Percentiles rank a stretch among this genome's conserved stretches.
Evolutionary conservation across 2,888 invertebrate species (phyloP).

Genomic region (Unio pictorum): DNA sequence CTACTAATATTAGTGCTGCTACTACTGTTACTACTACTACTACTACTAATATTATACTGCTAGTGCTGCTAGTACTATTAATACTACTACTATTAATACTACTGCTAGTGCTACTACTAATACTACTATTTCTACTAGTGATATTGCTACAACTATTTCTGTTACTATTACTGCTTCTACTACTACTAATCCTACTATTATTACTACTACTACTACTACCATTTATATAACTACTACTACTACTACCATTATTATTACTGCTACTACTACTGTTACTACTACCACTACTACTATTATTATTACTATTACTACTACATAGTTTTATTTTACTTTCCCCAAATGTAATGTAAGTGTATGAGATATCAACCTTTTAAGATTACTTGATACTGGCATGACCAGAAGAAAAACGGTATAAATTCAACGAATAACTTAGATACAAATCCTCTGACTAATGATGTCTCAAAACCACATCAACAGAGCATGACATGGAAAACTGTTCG

Average conservation of each 20-base stretch:
- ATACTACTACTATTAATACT: background rate
- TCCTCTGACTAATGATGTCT: no score
- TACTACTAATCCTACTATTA: background rate
- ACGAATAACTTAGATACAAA: no score
- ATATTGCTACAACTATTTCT: background rate
- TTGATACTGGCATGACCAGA: no score
- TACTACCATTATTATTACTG: background rate
- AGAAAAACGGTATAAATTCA: no score
- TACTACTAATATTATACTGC: background rate
- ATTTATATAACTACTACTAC: background rate
- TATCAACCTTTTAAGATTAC: no score
- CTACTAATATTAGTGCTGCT: background rate
- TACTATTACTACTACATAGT: slow-evolving; percentile 1
- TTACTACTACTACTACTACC: background rate
- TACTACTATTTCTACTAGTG: background rate
- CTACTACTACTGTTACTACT: background rate
- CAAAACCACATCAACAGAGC: no score
- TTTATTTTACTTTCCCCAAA: slow-evolving; percentile 7
- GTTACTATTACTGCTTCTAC: background rate
- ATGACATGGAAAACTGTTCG: no score
- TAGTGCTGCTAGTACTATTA: background rate
- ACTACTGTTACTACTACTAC: background rate
- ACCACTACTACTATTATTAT: background rate
- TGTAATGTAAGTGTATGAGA: no score
- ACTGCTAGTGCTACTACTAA: background rate